Conservation (phyloP, 2,797 vertebrate genomes). For the Pteronotus mesoamericanus region DNA sequence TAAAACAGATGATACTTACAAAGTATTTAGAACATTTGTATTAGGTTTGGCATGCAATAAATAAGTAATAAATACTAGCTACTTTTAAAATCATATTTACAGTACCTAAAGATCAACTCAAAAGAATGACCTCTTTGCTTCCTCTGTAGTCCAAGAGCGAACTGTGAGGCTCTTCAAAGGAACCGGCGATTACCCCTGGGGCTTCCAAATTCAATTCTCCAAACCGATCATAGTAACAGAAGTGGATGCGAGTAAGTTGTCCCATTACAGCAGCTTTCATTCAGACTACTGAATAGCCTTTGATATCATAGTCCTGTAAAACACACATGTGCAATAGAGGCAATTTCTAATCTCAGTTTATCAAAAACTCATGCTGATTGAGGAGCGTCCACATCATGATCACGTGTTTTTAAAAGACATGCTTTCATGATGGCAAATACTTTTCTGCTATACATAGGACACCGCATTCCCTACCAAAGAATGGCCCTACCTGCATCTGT, state of each 20-base stretch:
- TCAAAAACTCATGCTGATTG: not conserved
- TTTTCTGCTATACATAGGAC: not conserved
- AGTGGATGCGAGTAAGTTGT: constrained; percentile 93
- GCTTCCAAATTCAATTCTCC: constrained; percentile 94
- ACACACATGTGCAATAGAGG: not conserved
- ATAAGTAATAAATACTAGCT: not conserved
- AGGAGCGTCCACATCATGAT: not conserved
- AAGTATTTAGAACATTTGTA: not conserved
- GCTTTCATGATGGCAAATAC: not conserved
- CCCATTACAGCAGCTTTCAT: not conserved
- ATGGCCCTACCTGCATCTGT: not conserved
- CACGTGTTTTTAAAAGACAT: not conserved
- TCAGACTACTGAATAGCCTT: not conserved
- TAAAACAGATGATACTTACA: not conserved
- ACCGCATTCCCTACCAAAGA: not conserved
- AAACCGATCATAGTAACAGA: constrained; percentile 95
- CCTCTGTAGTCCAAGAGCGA: constrained; percentile 88
- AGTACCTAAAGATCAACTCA: not conserved
- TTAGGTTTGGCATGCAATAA: not conserved
- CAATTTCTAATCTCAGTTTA: not conserved
- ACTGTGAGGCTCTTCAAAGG: constrained; percentile 90
- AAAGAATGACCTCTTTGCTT: constrained; percentile 19
- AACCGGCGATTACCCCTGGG: constrained; percentile 92
- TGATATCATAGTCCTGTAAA: not conserved
- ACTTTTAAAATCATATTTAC: not conserved